Conservation (phyloP, 2,797 vertebrate genomes). For the Anomalospiza imberbis region DNA sequence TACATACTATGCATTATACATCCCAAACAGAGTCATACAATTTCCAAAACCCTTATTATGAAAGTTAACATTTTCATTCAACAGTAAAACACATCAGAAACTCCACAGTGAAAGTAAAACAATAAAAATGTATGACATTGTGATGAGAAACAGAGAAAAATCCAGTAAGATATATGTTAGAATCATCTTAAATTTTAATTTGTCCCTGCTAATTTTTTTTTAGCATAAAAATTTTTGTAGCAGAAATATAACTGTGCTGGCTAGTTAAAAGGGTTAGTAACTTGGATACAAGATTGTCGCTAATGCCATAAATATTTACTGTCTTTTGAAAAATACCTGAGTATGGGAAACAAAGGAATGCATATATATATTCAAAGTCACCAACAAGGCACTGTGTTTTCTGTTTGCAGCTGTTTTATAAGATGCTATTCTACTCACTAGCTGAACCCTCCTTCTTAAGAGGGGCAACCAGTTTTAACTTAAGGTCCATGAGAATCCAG, state of each 20-base stretch:
- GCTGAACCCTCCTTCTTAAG: neutral
- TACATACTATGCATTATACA: conserved; percentile 72
- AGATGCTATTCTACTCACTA: neutral
- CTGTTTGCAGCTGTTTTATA: neutral
- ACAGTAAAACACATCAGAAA: neutral
- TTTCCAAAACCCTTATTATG: conserved; percentile 42
- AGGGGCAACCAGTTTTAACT: neutral
- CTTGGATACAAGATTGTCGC: neutral
- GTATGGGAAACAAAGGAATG: neutral
- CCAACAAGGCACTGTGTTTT: neutral
- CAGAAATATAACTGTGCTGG: neutral
- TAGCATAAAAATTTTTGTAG: neutral
- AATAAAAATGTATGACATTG: neutral
- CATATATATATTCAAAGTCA: neutral
- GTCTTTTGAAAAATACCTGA: neutral
- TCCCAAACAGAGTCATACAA: conserved; percentile 50
- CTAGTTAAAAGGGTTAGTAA: neutral
- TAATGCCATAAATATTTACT: neutral
- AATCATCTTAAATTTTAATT: conserved; percentile 14
- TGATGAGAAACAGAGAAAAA: neutral
- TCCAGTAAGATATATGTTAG: neutral
- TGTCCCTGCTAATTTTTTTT: neutral
- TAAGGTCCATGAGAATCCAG: neutral
- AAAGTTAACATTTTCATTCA: conserved; percentile 34
- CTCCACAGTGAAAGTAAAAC: neutral